phyloP scores from a whole-genome alignment of 2,113 vertebrate species.

The Trematomus loennbergii region DNA sequence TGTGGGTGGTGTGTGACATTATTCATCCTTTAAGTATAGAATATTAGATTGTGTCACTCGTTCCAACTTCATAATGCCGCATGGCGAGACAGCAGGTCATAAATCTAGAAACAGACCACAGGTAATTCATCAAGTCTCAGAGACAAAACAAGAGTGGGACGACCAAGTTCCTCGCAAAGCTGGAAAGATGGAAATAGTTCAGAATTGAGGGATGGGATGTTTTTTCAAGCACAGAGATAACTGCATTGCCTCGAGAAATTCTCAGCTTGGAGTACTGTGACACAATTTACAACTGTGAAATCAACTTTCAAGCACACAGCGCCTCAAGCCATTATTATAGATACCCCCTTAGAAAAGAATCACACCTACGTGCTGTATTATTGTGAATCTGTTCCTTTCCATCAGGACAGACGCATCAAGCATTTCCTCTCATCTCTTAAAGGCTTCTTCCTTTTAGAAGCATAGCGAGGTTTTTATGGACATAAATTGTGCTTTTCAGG shows the following conservation, averaged over 20 bases:
- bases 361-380: conserved; percentile 31
- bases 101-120: conserved; percentile 62
- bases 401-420: conserved; percentile 12
- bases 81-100: conserved; percentile 56
- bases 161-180: conserved; percentile 38
- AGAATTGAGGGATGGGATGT: conserved; percentile 5
- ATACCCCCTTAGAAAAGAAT: conserved; percentile 20
- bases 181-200: conserved; percentile 37
- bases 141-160: conserved; percentile 48
- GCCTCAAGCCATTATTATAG: conserved; percentile 34
- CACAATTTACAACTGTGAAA: conserved; percentile 68
- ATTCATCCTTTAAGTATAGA: conserved; percentile 80
- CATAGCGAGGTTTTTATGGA: no score
- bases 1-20: conserved; percentile 71
- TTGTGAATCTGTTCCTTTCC: conserved; percentile 38
- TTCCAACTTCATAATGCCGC: conserved; percentile 70
- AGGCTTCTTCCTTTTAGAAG: conserved; percentile 4
- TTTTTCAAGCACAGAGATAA: conserved; percentile 29
- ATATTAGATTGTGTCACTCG: conserved; percentile 81
- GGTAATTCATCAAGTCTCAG: conserved; percentile 65
- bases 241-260: conserved; percentile 40
- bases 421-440: conserved; percentile 20
- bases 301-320: conserved; percentile 49
- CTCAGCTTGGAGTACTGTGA: conserved; percentile 48
- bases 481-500: not conserved